Conservation (phyloP, 2,888 invertebrate species). For the Myopa tessellatipennis region DNA sequence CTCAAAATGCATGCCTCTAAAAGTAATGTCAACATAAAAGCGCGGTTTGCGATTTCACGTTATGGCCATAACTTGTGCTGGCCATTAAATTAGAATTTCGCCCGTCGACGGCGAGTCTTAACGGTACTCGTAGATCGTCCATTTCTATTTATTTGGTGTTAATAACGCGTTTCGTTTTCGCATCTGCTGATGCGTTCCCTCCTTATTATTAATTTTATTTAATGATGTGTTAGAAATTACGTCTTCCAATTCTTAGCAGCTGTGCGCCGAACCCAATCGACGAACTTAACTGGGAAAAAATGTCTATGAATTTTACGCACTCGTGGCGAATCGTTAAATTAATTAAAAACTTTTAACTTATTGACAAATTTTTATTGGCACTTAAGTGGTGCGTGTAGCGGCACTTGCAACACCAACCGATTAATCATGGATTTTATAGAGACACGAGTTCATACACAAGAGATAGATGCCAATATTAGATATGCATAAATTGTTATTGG, state of each 20-base stretch:
- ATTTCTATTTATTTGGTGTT: not conserved
- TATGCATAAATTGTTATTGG: too few relatives aligned
- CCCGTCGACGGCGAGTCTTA: not conserved
- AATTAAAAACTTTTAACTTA: not conserved
- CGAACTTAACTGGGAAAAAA: not conserved
- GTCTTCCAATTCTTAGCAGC: too few relatives aligned
- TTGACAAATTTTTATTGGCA: too few relatives aligned
- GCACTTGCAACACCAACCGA: too few relatives aligned
- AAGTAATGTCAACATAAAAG: conserved; percentile 2
- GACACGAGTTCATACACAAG: too few relatives aligned
- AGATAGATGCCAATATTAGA: too few relatives aligned
- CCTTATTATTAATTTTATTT: too few relatives aligned
- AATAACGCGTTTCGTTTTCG: not conserved
- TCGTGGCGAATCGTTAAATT: not conserved
- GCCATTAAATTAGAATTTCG: not conserved
- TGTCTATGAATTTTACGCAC: not conserved
- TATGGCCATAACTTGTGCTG: not conserved
- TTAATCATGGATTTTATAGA: too few relatives aligned
- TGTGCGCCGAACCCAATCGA: too few relatives aligned
- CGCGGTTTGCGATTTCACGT: not conserved
- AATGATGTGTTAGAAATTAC: not conserved
- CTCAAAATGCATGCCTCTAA: not conserved
- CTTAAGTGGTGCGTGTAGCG: too few relatives aligned
- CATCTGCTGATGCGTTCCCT: too few relatives aligned
- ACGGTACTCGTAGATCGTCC: not conserved